phyloP scores from a whole-genome alignment of 1,140 invertebrate species.

The Ridgeia piscesae region DNA sequence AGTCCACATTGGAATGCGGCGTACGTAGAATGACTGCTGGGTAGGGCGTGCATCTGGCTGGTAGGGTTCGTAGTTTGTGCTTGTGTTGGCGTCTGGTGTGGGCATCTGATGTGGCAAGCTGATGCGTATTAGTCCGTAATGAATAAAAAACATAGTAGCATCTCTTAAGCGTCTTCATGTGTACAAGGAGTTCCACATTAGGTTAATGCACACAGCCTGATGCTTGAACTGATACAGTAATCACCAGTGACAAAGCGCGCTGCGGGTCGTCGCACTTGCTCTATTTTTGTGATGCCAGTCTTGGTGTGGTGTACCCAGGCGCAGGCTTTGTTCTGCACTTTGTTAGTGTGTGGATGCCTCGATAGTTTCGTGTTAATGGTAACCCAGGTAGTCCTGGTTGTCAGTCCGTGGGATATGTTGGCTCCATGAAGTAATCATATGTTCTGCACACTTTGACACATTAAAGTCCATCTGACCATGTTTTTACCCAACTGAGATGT shows the following conservation, averaged over 20 bases:
- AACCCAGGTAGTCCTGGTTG: conserved; percentile 8
- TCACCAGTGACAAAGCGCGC: background rate
- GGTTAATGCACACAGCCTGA: background rate
- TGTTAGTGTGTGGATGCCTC: conserved; percentile 4
- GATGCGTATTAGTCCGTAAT: background rate
- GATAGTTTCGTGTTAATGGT: conserved; percentile 8
- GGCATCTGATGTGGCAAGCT: background rate
- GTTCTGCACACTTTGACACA: conserved; percentile 5
- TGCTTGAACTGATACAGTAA: background rate
- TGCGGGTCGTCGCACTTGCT: background rate
- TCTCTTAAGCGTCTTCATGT: background rate
- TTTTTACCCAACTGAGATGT: background rate
- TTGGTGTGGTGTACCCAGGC: conserved; percentile 12
- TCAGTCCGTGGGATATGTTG: conserved; percentile 14
- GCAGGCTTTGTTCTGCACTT: conserved; percentile 9
- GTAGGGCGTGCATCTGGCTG: background rate
- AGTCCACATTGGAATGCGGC: background rate
- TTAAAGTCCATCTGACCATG: conserved; percentile 18
- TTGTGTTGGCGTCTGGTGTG: background rate
- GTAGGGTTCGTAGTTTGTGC: background rate
- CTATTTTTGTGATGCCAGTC: background rate
- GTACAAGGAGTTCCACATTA: background rate
- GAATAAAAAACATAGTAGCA: conserved; percentile 6
- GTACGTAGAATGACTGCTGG: conserved; percentile 9
- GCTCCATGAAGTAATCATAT: conserved; percentile 16